Evolutionary conservation across 2,797 vertebrate species (phyloP).

Genomic region (Pantherophis vulpinus): DNA sequence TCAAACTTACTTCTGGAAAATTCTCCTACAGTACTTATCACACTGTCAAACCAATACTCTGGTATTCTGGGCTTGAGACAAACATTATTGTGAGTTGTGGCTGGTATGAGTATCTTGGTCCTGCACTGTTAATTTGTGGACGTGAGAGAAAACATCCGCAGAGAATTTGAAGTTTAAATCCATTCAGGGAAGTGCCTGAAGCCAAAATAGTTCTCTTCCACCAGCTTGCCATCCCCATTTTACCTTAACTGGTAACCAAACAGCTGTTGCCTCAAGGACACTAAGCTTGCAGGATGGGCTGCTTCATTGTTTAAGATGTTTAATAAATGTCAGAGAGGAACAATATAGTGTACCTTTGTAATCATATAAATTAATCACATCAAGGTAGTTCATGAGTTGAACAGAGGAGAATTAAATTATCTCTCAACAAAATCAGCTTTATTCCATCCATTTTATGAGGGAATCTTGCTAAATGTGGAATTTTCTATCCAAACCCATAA

Average conservation of each 20-base stretch:
- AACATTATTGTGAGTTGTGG: neutral
- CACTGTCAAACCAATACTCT: neutral
- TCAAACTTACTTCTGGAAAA: neutral
- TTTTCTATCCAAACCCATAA: slow-evolving; percentile 1
- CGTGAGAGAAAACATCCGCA: neutral
- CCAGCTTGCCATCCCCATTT: neutral
- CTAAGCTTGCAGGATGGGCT: neutral
- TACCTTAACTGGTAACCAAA: neutral
- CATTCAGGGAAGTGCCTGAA: neutral
- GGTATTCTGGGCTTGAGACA: neutral
- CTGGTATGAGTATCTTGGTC: neutral
- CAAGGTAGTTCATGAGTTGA: neutral
- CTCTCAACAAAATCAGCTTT: slow-evolving; percentile 15
- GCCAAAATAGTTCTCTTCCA: neutral
- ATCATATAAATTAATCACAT: slow-evolving; percentile 3
- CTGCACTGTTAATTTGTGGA: neutral
- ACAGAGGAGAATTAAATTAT: neutral
- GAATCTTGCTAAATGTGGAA: slow-evolving; percentile 13
- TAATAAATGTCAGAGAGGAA: neutral
- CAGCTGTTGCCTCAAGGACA: neutral
- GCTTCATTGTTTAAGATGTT: neutral
- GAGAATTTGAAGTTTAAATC: neutral
- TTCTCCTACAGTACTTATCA: neutral
- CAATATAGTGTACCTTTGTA: neutral
- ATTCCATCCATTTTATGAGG: slow-evolving; percentile 10